Evolutionary conservation across 2,797 vertebrate genomes (phyloP), one percentile per base, ranked within the genome.

Genomic region (Todus mexicanus): DNA sequence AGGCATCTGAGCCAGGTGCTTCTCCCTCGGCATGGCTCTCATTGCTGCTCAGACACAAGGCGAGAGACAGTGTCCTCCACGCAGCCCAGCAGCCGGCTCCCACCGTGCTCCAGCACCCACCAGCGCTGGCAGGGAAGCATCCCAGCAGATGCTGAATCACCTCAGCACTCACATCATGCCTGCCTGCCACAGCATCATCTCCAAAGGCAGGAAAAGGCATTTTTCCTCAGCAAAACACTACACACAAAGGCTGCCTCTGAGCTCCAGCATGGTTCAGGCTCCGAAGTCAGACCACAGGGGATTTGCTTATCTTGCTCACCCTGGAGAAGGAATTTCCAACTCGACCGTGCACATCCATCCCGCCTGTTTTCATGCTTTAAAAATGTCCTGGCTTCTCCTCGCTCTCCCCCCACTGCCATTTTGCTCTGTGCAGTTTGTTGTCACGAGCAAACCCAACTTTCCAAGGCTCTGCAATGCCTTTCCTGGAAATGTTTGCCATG

Each of bases 401-500:
- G 25, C 61, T 56, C 70, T 84, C 19, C 33, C 48, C 27, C 7
- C 27, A 25, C n/a, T 56, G 22, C 82, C 45, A 20, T 84, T 87
- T 71, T 47, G 35, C 45, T 66, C 37, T 1, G 0, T 10, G 56
- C 7, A 15, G 53, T 85, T 50, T 84, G 54, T 45, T 75, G 31
- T 51, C 33, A 14, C 0, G 2, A 85, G 45, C 61, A 84, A 89
- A 84, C 31, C 21, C 6, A 0, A 75, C 79, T 86, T 88, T 73
- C 77, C 91, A 80, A 87, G 19, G 51, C 33, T 72, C 53, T 45
- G 45, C 70, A 87, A 74, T 35, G 12, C 68, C 64, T 72, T 91
- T 82, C 93, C 94, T 89, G 81, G 93, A 96, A 94, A 87, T 68
- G 33, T 90, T 92, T 94, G 81, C 60, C 53, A 13, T 0, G 2